These are phyloP conservation scores for Aurelia aurita DNA, from an alignment of 30 jellyfish, hydroid and myxozoan genomes.

Conservation along the genomic window DNA sequence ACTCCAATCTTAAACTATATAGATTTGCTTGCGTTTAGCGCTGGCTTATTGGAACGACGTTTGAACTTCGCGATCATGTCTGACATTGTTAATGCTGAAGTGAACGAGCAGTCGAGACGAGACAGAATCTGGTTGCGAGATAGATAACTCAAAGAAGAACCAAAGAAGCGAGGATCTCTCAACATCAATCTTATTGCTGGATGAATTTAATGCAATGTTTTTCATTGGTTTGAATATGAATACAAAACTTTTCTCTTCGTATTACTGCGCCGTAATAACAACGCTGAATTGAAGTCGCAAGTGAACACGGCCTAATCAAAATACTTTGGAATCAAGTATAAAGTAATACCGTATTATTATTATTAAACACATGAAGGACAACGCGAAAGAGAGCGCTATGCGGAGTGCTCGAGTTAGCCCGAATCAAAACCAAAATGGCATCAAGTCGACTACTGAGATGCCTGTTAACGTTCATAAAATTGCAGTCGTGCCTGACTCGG, in stretches of 20 bases:
- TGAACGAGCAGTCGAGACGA: too few species aligned
- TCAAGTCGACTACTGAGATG: conserved; percentile 19
- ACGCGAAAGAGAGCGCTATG: conserved; percentile 55
- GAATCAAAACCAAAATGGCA: conserved; percentile 59
- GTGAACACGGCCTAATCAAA: too few species aligned
- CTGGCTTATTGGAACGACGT: too few species aligned
- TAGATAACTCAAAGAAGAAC: not conserved
- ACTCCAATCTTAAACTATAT: not conserved
- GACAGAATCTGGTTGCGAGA: too few species aligned
- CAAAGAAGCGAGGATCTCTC: not conserved
- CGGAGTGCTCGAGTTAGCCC: conserved; percentile 76
- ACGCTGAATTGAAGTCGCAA: too few species aligned
- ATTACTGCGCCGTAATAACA: not conserved
- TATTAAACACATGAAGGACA: conserved; percentile 47
- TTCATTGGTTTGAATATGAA: not conserved
- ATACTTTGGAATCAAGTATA: too few species aligned
- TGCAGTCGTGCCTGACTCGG: conserved; percentile 57
- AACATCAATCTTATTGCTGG: not conserved
- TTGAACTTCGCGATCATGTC: too few species aligned
- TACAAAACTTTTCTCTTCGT: not conserved
- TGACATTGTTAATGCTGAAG: too few species aligned
- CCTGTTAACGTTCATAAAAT: conserved; percentile 41
- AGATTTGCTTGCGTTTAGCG: too few species aligned
- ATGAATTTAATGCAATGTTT: not conserved
- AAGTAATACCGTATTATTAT: too few species aligned